phyloP scores from a whole-genome alignment of 2,113 vertebrate species.

The Brienomyrus longianalis region DNA sequence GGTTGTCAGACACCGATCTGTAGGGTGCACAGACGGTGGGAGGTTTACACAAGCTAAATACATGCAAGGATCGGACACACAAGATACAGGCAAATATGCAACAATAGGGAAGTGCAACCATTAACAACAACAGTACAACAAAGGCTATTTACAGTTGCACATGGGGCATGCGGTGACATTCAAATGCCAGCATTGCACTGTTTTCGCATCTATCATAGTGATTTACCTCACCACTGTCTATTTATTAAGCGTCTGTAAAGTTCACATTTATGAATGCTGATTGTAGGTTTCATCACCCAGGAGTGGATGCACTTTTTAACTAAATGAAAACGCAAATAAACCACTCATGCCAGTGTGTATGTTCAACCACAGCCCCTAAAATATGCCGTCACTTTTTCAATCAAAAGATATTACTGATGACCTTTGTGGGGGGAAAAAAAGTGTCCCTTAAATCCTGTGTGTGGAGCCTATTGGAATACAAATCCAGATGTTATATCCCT shows the following conservation, averaged over 20 bases:
- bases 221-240: background rate
- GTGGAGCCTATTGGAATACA: background rate
- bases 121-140: too few species aligned
- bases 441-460: background rate
- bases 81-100: too few species aligned
- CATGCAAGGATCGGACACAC: too few species aligned
- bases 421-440: background rate
- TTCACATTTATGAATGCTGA: background rate
- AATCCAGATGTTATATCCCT: conserved; percentile 1
- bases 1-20: too few species aligned
- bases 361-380: background rate
- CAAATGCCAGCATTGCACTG: too few species aligned
- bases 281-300: background rate
- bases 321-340: background rate
- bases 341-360: background rate
- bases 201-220: background rate
- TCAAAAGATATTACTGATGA: background rate
- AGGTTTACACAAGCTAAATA: too few species aligned
- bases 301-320: background rate
- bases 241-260: background rate
- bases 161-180: too few species aligned
- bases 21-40: too few species aligned
- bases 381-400: background rate
- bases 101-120: too few species aligned
- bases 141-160: too few species aligned